These are phyloP conservation scores for Ichneumoninae sp. DNA, from an alignment of 2,888 invertebrate genomes.

Conservation along the genomic window DNA sequence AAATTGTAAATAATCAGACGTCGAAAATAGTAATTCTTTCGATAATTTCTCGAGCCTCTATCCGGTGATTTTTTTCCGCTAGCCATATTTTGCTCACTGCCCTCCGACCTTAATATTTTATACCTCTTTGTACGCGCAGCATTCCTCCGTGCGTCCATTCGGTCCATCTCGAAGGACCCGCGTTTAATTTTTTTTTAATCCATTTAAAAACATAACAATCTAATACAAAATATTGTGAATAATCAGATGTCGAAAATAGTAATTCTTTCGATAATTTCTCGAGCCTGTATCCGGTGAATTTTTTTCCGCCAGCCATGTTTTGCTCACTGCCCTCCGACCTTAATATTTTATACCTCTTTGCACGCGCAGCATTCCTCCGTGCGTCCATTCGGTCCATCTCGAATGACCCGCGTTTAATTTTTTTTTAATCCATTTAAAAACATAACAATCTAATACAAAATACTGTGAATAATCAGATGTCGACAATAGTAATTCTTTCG, in stretches of 20 bases:
- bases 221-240: no score
- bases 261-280: no score
- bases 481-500: no score
- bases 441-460: no score
- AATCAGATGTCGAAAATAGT: no score
- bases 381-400: conserved; percentile 8
- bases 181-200: no score
- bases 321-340: not conserved
- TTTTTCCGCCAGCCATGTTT: not conserved
- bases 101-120: not conserved
- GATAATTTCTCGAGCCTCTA: not conserved
- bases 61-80: not conserved
- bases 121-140: not conserved
- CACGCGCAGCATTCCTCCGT: not conserved
- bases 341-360: not conserved
- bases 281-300: not conserved
- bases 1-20: no score
- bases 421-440: no score
- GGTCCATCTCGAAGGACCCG: conserved; percentile 5
- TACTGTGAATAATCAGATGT: no score
- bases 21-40: no score
- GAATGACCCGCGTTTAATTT: no score
- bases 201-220: no score
- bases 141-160: not conserved
- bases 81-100: not conserved